phyloP scores from a whole-genome alignment of 2,113 vertebrate species.

The Ceratotherium simum region DNA sequence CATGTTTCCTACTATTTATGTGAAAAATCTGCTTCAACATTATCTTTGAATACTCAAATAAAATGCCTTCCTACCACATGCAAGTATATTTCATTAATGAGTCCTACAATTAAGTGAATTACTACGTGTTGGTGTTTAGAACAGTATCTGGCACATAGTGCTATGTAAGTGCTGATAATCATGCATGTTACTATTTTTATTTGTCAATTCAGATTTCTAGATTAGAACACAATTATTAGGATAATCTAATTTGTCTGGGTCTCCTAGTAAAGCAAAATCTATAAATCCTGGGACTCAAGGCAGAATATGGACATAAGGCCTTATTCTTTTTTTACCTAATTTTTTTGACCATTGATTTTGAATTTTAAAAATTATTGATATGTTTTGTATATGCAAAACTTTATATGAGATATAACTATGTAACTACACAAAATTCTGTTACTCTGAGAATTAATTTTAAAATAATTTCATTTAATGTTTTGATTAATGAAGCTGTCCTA shows the following conservation, averaged over 20 bases:
- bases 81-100: neutral
- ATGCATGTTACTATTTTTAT: neutral
- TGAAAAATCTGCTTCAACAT: neutral
- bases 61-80: neutral
- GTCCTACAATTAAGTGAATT: neutral
- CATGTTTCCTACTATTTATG: neutral
- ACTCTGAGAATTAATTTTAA: neutral
- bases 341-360: neutral
- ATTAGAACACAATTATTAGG: neutral
- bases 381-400: neutral
- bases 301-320: neutral
- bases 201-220: neutral
- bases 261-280: neutral
- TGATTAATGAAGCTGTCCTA: conserved; percentile 1
- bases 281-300: neutral
- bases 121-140: neutral
- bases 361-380: neutral
- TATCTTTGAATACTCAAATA: neutral
- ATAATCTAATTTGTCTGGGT: neutral
- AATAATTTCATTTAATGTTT: conserved; percentile 20
- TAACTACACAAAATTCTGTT: neutral
- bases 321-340: neutral
- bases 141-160: fast-evolving
- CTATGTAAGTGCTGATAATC: neutral
- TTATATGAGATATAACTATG: neutral